Conservation (phyloP, 2,797 vertebrate species). For the Characodon lateralis region DNA sequence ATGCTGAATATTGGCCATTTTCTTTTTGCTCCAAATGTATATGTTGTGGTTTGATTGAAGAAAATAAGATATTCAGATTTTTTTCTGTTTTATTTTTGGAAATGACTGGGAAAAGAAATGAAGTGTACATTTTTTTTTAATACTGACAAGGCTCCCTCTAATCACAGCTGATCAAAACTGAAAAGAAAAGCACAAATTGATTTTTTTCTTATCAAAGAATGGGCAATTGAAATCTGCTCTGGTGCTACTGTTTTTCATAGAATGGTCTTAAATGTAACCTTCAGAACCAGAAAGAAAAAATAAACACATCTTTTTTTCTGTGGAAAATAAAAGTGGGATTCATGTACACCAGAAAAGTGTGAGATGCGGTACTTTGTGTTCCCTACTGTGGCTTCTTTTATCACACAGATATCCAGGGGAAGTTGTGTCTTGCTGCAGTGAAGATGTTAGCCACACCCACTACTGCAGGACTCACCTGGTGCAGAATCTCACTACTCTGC, state of each 20-base stretch:
- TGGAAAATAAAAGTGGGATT: constrained; percentile 81
- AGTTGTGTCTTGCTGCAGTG: constrained; percentile 75
- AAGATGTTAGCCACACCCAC: constrained; percentile 75
- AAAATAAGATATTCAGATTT: constrained; percentile 58
- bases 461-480: constrained; percentile 72
- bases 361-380: constrained; percentile 74
- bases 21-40: constrained; percentile 79
- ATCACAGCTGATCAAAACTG: constrained; percentile 69
- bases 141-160: constrained; percentile 60
- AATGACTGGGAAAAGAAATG: constrained; percentile 75
- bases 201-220: constrained; percentile 79
- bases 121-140: constrained; percentile 73
- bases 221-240: constrained; percentile 79
- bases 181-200: constrained; percentile 79
- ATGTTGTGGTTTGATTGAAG: constrained; percentile 80
- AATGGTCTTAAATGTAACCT: constrained; percentile 79
- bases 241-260: constrained; percentile 83
- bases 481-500: constrained; percentile 62
- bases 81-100: constrained; percentile 75
- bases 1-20: constrained; percentile 79
- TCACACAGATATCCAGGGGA: constrained; percentile 51
- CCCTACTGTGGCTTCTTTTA: constrained; percentile 46
- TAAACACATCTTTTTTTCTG: constrained; percentile 63
- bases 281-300: constrained; percentile 61
- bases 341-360: constrained; percentile 78